Conservation (phyloP, 2,797 vertebrate genomes). For the Buceros bicornis region DNA sequence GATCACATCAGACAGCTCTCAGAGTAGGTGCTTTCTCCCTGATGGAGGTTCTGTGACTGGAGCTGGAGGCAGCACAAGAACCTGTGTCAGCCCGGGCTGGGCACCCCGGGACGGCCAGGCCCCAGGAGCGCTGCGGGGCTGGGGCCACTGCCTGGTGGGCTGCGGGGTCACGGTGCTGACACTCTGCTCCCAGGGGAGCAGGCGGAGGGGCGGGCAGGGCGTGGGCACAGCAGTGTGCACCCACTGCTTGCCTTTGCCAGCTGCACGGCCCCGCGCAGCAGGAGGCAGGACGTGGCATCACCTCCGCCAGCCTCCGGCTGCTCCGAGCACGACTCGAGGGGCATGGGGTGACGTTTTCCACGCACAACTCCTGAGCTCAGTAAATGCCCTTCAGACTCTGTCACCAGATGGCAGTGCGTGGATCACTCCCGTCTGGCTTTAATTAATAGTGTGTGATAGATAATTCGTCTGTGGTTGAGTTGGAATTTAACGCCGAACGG, state of each 20-base stretch:
- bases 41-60: neutral
- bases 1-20: neutral
- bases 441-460: neutral
- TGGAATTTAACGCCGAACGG: neutral
- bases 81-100: neutral
- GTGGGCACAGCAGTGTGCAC: accelerated
- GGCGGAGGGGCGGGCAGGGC: neutral
- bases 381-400: neutral
- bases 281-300: accelerated
- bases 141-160: neutral
- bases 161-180: accelerated
- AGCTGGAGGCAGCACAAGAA: neutral
- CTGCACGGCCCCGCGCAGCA: neutral
- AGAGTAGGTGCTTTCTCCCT: neutral
- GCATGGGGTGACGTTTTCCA: neutral
- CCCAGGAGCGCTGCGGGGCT: neutral
- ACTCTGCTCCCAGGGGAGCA: neutral
- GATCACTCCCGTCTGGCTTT: neutral
- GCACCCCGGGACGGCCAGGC: too few species aligned
- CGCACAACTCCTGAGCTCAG: accelerated
- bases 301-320: accelerated
- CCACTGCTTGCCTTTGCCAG: neutral
- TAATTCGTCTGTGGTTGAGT: neutral
- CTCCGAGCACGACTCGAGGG: accelerated
- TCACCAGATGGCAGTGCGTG: neutral